phyloP scores from a whole-genome alignment of 2,113 vertebrate species.

The Platichthys flesus region DNA sequence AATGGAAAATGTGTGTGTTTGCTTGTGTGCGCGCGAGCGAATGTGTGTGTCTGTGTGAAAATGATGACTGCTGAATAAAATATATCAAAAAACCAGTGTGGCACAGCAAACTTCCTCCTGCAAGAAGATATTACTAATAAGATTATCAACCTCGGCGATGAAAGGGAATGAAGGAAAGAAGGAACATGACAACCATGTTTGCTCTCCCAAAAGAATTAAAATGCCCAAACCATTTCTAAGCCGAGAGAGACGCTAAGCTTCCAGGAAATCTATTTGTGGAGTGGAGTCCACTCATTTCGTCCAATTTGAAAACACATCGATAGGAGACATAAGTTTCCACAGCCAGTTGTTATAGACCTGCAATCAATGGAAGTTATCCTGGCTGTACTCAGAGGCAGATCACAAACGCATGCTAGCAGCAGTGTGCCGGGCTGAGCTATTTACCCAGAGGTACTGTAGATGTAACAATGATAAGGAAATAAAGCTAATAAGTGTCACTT shows the following conservation, averaged over 20 bases:
- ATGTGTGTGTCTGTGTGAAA: constrained; percentile 19
- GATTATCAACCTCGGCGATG: constrained; percentile 50
- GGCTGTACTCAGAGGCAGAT: constrained; percentile 30
- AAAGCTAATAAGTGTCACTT: constrained; percentile 82
- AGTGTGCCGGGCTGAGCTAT: constrained; percentile 48
- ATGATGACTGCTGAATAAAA: constrained; percentile 53
- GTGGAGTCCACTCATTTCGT: constrained; percentile 34
- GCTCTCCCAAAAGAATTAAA: constrained; percentile 28
- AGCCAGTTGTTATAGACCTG: constrained; percentile 44
- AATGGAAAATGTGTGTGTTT: constrained; percentile 44
- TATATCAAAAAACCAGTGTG: constrained; percentile 40
- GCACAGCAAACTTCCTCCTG: constrained; percentile 23
- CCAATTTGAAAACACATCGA: constrained; percentile 53
- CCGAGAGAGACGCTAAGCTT: constrained; percentile 12
- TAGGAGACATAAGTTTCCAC: constrained; percentile 35
- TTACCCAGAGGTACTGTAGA: constrained; percentile 75
- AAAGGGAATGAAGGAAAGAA: constrained; percentile 43
- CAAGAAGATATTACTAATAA: constrained; percentile 46
- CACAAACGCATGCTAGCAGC: constrained; percentile 50
- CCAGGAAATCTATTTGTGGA: constrained; percentile 50
- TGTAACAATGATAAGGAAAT: constrained; percentile 76
- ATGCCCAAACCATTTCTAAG: constrained; percentile 28
- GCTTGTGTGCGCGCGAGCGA: constrained; percentile 11
- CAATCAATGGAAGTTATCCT: constrained; percentile 54
- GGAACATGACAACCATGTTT: constrained; percentile 35